Evolutionary conservation across 2,113 vertebrate species (phyloP).

Genomic region (Etheostoma cragini): DNA sequence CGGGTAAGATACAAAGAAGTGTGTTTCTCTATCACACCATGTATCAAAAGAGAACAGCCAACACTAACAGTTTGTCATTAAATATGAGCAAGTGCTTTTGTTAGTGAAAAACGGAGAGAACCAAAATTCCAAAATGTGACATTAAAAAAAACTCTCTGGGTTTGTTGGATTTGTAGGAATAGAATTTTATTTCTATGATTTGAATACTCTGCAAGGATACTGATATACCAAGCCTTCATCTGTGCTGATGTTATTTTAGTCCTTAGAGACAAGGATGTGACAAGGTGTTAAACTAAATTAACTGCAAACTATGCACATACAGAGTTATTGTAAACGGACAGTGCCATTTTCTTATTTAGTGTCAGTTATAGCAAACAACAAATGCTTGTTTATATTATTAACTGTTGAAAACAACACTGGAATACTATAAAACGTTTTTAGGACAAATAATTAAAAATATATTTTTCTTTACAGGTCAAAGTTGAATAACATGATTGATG

Average conservation of each 20-base stretch:
- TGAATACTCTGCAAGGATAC: too few relatives aligned
- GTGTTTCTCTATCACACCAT: neutral
- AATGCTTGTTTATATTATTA: neutral
- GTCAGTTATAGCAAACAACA: neutral
- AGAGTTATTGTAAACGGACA: too few relatives aligned
- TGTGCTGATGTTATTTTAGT: neutral
- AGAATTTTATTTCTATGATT: too few relatives aligned
- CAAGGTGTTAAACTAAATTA: neutral
- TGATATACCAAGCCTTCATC: neutral
- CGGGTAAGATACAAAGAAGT: conserved; percentile 85
- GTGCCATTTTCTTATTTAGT: neutral
- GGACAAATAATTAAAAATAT: too few relatives aligned
- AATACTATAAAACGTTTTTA: too few relatives aligned
- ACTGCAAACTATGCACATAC: neutral
- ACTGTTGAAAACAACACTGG: neutral
- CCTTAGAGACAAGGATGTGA: neutral
- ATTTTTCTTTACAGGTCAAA: conserved; percentile 88
- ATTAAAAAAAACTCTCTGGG: neutral
- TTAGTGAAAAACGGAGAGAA: neutral
- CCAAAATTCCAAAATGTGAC: neutral
- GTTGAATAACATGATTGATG: conserved; percentile 95
- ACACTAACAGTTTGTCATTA: neutral
- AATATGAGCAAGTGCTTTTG: neutral
- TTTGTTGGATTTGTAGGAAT: too few relatives aligned
- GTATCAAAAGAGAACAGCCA: neutral